Evolutionary conservation across 2,113 vertebrate genomes (phyloP).

Genomic region (Nesogale talazaci): DNA sequence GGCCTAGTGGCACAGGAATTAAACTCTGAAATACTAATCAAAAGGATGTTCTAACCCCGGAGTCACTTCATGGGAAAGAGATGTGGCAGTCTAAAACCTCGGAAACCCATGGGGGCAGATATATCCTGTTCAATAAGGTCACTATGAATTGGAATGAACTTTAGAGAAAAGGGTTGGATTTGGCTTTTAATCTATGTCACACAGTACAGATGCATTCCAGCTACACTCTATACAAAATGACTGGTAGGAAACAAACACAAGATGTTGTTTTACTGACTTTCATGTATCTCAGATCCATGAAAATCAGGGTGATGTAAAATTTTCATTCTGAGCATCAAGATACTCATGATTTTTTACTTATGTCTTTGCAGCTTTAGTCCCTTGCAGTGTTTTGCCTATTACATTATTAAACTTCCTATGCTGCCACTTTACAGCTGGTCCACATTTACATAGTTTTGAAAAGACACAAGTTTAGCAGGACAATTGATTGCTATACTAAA

Average conservation of each 20-base stretch:
- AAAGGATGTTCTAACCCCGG: not conserved
- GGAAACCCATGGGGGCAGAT: not conserved
- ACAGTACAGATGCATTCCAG: not conserved
- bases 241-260: not conserved
- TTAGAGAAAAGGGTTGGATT: not conserved
- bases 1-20: not conserved
- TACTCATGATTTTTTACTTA: not conserved
- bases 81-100: not conserved
- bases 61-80: not conserved
- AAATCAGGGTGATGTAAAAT: not conserved
- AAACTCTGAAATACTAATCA: not conserved
- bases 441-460: not conserved
- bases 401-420: not conserved
- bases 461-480: not conserved
- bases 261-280: not conserved
- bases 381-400: not conserved
- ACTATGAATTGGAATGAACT: not conserved
- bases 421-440: not conserved
- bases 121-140: too few relatives aligned
- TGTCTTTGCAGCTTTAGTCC: not conserved
- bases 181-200: not conserved
- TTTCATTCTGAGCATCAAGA: not conserved
- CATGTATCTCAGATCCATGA: not conserved
- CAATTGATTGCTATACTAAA: not conserved
- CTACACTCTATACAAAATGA: not conserved